Base-by-base conservation (phyloP, 2,888 invertebrate genomes). In the Heliconius aoede region DNA sequence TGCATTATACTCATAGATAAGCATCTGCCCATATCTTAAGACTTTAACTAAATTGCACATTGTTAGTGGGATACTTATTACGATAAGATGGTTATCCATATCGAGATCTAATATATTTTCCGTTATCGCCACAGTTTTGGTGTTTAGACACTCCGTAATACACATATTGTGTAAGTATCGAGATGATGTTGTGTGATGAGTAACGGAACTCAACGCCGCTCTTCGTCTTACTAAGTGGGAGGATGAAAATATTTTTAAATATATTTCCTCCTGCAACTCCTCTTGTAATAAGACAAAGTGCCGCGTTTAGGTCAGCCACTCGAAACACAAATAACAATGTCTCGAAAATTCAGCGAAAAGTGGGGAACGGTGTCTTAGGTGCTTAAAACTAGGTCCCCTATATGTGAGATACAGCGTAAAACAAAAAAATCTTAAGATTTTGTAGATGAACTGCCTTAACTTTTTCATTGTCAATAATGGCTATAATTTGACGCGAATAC, bases 21-120 rank as follows among this genome's bases (percentile, higher is more conserved):
- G 36, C 36, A 78, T 78, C 78, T 78, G 51, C 76, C 71, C 75
- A 72, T 75, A 78, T 78, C 78, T 76, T 64, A 72, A 65, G 65
- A 76, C 51, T 76, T 72, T 78, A 84, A 84, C 84, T 85, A 85
- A 85, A 85, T 85, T 85, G 85, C 85, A 82, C 82, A 85, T 85
- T 85, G 85, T 85, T 82, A 77, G 74, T 46, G 62, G 58, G 28
- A 74, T 74, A 72, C 69, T 67, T 76, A 76, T 71, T 61, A 36
- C 36, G 40, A 64, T 72, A 58, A 76, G 64, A 8, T 40, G 21
- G 24, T 24, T 40, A 13, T 68, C 74, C 74, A 36, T 21, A 11
- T 36, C 24, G 8, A 65, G 65, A 65, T 26, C 60, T 60, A 60
- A 60, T 60, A 60, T 40, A 36, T 65, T 61, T 61, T 61, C 24